Percentiles rank a stretch among this genome's conserved stretches.
Evolutionary conservation across 1,140 invertebrate species (phyloP).

Genomic region (Bombus haemorrhoidalis): DNA sequence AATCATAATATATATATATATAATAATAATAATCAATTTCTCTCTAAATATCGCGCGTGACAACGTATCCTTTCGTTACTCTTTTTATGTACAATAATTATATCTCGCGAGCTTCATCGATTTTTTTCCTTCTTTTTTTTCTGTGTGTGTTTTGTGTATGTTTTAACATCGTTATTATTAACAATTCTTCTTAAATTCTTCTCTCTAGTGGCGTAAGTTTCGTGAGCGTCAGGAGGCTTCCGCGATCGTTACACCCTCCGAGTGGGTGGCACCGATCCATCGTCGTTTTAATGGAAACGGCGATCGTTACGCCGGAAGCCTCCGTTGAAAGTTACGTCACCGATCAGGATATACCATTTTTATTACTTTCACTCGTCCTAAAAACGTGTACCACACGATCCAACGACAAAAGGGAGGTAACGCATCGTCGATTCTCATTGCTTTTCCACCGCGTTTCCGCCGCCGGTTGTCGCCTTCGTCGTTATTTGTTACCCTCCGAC

Average conservation of each 20-base stretch:
- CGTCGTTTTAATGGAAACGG: background rate
- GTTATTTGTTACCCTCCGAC: background rate
- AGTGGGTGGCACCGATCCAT: background rate
- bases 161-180: background rate
- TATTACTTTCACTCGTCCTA: background rate
- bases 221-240: constrained; percentile 38
- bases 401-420: constrained; percentile 30
- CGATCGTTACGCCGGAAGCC: background rate
- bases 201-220: constrained; percentile 54
- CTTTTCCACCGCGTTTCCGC: background rate
- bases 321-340: constrained; percentile 44
- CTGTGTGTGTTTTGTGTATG: background rate
- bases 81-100: constrained; percentile 59
- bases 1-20: constrained; percentile 42
- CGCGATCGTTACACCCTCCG: constrained; percentile 6
- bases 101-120: constrained; percentile 54
- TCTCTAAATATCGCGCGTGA: constrained; percentile 52
- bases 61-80: constrained; percentile 7
- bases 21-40: constrained; percentile 52
- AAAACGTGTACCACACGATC: constrained; percentile 12
- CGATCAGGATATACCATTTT: background rate
- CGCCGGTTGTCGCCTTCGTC: background rate
- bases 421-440: constrained; percentile 12
- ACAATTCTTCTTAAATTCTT: background rate
- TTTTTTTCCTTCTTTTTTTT: background rate